Conservation (phyloP, 2,113 vertebrate genomes). For the Cynocephalus volans region DNA sequence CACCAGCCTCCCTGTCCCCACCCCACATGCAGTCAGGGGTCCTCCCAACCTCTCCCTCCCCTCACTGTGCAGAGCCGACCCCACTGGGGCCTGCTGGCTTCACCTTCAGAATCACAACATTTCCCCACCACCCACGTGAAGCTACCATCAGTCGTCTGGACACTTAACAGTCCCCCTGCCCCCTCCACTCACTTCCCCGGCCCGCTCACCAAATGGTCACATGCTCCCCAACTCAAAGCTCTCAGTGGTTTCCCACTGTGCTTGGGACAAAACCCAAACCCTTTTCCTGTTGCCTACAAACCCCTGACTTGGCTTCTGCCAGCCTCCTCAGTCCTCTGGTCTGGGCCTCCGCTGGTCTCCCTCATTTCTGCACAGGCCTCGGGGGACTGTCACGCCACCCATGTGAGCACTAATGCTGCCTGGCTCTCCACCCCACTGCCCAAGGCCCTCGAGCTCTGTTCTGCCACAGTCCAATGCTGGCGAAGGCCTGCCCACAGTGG, state of each 20-base stretch:
- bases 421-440: accelerated
- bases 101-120: not conserved
- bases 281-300: no score
- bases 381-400: no score
- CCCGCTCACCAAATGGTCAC: not conserved
- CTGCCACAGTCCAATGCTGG: not conserved
- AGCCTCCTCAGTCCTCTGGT: no score
- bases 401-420: no score
- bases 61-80: not conserved
- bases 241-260: no score
- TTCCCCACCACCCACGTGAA: accelerated
- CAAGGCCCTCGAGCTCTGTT: accelerated
- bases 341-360: no score
- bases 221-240: not conserved
- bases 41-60: accelerated
- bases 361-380: no score
- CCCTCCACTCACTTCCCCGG: not conserved
- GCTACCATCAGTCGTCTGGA: not conserved
- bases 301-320: no score
- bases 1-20: not conserved
- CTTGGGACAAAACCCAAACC: no score
- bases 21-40: not conserved
- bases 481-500: no score
- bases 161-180: not conserved
- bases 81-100: accelerated